Evolutionary conservation across 2,797 vertebrate genomes (phyloP), one percentile per base, ranked within the genome.

Genomic region (Pangasius sanitwongsei): DNA sequence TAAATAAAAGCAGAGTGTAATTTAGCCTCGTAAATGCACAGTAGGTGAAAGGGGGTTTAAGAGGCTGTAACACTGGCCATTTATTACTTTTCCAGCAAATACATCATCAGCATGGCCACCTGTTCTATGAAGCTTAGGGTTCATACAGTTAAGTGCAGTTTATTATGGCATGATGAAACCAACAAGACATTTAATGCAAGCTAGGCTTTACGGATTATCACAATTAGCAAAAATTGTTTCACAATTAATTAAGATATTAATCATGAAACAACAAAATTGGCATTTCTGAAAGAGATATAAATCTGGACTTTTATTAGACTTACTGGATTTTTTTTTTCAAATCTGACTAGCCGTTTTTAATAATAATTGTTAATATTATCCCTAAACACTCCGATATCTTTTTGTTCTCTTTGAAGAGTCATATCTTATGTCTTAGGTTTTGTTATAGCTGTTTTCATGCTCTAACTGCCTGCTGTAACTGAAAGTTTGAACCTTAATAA

Each of bases 21-120:
- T 84, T 87, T 57, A 69, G 59, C 15, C 72, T 37, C 44, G 77
- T 87, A 59, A 82, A 86, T 50, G 28, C n/a, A 85, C 65, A 61
- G 53, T 67, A 61, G 31, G 75, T 74, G 83, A n/a, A 83, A 53
- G 61, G 31, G 28, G 61, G 61, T 84, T 84, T 84, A 84, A 50
- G 61, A 67, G 61, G 61, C 44, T 50, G 63, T 84, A 67, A 84
- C 28, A 12, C 93, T 92, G 80, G 48, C 86, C 3, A 89, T 95
- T 90, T 95, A 67, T 67, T 67, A 67, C 94, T 92, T 90, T 91
- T 95, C 94, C 94, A 94, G 23, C 93, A 6, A 82, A 91, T 92
- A 87, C 92, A 93, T 85, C 92, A 93, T 88, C 86, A 89, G 91
- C 91, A 87, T 90, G 89, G 90, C 91, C 91, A 91, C 83, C 90